Base-by-base conservation (phyloP, 2,888 invertebrate species). In the Drosophila aldrichi region DNA sequence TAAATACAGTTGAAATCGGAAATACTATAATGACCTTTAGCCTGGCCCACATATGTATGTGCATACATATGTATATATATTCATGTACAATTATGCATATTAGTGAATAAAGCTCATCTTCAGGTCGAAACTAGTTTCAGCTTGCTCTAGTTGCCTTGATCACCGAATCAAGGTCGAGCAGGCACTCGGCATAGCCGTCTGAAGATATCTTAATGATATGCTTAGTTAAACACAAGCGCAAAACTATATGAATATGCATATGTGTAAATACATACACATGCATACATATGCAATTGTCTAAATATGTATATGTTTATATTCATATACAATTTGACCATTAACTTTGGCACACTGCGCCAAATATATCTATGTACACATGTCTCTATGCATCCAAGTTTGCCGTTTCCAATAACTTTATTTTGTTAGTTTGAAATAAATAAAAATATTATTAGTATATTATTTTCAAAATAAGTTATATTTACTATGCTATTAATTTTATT, bases 121-220 rank as follows among this genome's bases (percentile, higher is more conserved):
- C 1, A 14, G 40, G 34, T 32, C 2, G 20, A 60, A 74, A 74
- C 75, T 57, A 44, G 75, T 66, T 70, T 63, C 1, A 52, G 51
- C 40, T 34, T 29, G 55, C 20, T 58, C 56, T 34, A 52, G 25
- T 74, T 59, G 58, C 61, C 70, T 58, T 61, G 32, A 36, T 60
- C 56, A 41, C 25, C 40, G 51, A 41, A 74, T 65, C 55, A 74
- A 70, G 70, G 74, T 74, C 74, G 34, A 65, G 70, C 32, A 64
- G 68, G 44, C 61, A 55, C 55, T 44, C 60, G 18, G 4, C 44
- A 8, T 25, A 6, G 41, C 44, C 48, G 52, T 48, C 16, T 64
- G 7, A 10, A 49, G 41, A 25, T 44, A 48, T 38, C 10, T 59
- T 59, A 56, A 59, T 73, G 61, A 56, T 55, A 46, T 62, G 62